phyloP scores from a whole-genome alignment of 92 coral and sea anemone species.

The Chrysogorgia sp. region DNA sequence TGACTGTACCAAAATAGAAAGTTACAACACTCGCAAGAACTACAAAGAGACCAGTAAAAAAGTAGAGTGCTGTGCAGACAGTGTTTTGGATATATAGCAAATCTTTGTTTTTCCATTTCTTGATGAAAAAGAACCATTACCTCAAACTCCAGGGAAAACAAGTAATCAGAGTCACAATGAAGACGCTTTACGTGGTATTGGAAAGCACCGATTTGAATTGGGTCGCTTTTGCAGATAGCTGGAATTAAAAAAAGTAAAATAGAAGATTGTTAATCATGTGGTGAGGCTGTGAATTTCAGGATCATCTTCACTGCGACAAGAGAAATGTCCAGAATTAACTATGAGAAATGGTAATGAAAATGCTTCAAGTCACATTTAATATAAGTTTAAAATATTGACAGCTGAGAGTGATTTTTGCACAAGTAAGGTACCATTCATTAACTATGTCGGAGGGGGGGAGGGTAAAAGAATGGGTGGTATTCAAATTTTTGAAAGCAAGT shows the following conservation, averaged over 20 bases:
- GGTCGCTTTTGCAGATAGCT: constrained; percentile 53
- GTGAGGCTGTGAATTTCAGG: not conserved
- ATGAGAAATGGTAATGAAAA: not conserved
- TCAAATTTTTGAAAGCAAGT: no score
- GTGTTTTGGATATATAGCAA: no score
- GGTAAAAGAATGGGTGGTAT: no score
- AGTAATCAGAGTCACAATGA: constrained; percentile 79
- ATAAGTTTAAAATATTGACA: no score
- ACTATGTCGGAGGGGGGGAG: no score
- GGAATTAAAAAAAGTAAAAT: not conserved
- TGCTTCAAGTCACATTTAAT: not conserved
- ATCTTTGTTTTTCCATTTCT: not conserved
- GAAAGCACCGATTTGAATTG: constrained; percentile 58
- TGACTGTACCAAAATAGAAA: not conserved
- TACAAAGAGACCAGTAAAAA: no score
- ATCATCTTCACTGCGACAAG: no score
- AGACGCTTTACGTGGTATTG: constrained; percentile 58
- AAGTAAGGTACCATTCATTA: no score
- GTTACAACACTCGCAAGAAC: no score
- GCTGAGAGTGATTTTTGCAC: no score
- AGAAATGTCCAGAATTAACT: not conserved
- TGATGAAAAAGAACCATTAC: constrained; percentile 18
- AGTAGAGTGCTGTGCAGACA: no score
- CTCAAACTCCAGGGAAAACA: constrained; percentile 78
- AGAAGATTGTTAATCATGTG: constrained; percentile 20